Percentiles rank a stretch among this genome's conserved stretches.
Evolutionary conservation across 2,113 vertebrate genomes (phyloP).

Genomic region (Osmerus eperlanus): DNA sequence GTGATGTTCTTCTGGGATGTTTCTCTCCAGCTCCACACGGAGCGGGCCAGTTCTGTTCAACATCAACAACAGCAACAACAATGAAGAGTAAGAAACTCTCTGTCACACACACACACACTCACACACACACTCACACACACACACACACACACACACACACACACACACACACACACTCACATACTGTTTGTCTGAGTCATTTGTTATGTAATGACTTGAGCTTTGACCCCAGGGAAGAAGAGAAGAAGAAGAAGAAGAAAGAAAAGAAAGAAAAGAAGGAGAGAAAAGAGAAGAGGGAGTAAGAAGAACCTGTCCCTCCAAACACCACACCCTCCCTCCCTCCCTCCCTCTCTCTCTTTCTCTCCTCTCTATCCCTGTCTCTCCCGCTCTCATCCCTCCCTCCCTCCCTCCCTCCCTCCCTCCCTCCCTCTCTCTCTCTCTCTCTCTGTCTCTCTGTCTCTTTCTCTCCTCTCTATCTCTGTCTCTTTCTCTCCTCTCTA

Average conservation of each 20-base stretch:
- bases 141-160: neutral
- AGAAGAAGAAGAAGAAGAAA: no score
- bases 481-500: neutral
- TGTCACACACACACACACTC: constrained; percentile 10
- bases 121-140: constrained; percentile 6
- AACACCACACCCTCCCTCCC: neutral
- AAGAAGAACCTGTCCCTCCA: no score
- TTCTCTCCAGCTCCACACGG: constrained; percentile 9
- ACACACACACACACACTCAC: neutral
- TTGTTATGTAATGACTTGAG: no score
- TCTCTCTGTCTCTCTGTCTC: no score
- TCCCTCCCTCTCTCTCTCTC: neutral
- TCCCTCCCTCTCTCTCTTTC: neutral
- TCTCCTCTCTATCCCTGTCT: neutral
- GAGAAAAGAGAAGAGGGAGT: no score
- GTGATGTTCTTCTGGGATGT: neutral
- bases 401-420: no score
- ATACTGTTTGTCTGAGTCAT: no score
- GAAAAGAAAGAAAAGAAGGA: no score
- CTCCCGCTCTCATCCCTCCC: neutral
- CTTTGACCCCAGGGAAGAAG: no score
- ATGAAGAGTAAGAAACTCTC: constrained; percentile 76
- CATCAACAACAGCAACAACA: constrained; percentile 91
- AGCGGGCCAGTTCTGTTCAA: constrained; percentile 71
- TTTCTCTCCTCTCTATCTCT: neutral